Percentiles rank a stretch among this genome's conserved stretches.
phyloP scores from a whole-genome alignment of 2,797 vertebrate genomes.

The Tadarida brasiliensis region DNA sequence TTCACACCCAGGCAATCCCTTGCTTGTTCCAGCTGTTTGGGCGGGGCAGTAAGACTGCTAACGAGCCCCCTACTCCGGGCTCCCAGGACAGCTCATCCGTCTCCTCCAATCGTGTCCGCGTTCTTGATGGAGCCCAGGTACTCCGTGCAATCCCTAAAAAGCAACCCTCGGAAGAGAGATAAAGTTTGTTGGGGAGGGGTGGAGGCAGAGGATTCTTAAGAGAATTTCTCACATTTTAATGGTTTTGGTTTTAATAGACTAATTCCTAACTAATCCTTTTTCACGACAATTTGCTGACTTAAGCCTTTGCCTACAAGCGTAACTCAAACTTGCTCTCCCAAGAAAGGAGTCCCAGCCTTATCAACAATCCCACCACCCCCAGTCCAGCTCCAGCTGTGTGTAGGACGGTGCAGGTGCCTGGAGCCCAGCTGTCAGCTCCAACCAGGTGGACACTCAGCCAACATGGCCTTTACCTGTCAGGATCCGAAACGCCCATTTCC shows the following conservation, averaged over 20 bases:
- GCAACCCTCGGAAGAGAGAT: neutral
- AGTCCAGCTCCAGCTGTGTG: neutral
- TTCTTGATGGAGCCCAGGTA: neutral
- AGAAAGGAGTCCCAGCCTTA: neutral
- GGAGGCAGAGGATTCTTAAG: neutral
- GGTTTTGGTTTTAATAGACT: neutral
- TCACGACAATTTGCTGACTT: neutral
- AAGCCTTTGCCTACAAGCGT: neutral
- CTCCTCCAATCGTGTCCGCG: neutral
- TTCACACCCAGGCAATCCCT: neutral
- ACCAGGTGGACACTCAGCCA: neutral
- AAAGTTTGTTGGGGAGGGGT: neutral
- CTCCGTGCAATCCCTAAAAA: neutral
- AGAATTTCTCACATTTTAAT: neutral
- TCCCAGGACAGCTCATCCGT: neutral
- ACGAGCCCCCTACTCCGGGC: neutral
- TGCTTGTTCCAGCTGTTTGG: neutral
- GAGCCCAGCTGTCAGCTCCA: neutral
- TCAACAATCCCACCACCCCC: neutral
- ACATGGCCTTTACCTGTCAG: neutral
- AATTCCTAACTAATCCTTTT: constrained; percentile 1
- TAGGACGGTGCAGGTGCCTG: neutral
- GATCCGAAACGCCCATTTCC: neutral
- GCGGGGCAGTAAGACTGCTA: neutral
- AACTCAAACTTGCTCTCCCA: neutral